Conservation (phyloP, 2,797 vertebrate species). For the Loriculus beryllinus region DNA sequence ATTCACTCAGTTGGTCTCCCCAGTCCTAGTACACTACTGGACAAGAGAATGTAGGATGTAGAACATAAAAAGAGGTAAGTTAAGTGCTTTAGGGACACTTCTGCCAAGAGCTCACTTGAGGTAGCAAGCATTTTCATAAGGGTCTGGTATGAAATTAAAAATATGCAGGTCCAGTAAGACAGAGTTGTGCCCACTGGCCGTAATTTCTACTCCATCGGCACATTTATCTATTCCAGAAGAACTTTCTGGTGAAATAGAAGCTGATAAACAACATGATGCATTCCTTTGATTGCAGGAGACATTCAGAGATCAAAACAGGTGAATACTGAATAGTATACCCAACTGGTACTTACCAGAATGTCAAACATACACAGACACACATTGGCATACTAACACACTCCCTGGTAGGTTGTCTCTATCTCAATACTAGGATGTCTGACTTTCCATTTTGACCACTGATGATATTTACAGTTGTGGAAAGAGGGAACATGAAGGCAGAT, state of each 20-base stretch:
- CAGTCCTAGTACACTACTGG: slow-evolving; percentile 78
- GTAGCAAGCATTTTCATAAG: neutral
- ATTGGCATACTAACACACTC: neutral
- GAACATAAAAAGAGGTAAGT: slow-evolving; percentile 14
- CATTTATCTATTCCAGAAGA: neutral
- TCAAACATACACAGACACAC: neutral
- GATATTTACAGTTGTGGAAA: neutral
- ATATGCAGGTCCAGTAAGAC: neutral
- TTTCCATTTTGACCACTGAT: neutral
- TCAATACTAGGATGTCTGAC: neutral
- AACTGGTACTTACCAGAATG: neutral
- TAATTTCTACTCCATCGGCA: neutral
- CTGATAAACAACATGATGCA: neutral
- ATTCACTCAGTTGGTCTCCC: slow-evolving; percentile 78
- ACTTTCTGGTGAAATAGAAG: neutral
- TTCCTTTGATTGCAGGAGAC: neutral
- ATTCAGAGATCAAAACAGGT: neutral
- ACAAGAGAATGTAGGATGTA: slow-evolving; percentile 74
- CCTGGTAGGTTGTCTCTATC: neutral
- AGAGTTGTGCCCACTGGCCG: neutral
- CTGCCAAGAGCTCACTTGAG: neutral
- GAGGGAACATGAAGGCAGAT: neutral
- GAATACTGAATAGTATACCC: neutral
- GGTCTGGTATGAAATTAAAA: neutral
- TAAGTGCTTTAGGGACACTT: neutral